Percentiles rank a stretch among this genome's conserved stretches.
Evolutionary conservation across 2,113 vertebrate species (phyloP).

Genomic region (Columbina picui): DNA sequence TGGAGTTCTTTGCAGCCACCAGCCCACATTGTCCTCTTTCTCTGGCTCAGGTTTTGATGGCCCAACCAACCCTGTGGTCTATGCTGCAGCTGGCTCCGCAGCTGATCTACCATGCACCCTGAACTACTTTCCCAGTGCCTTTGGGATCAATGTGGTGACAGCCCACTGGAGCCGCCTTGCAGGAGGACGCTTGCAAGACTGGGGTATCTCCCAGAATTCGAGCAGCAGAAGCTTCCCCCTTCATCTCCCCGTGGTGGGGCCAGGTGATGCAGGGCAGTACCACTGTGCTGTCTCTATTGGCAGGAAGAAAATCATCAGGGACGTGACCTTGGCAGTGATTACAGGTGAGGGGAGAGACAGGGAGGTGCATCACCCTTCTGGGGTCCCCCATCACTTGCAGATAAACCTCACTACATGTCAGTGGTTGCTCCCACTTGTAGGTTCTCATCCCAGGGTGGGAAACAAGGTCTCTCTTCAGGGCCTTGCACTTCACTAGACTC

Average conservation of each 20-base stretch:
- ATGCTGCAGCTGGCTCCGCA: constrained; percentile 68
- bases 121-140: not conserved
- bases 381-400: not conserved
- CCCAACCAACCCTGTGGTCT: constrained; percentile 47
- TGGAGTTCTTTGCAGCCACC: not conserved
- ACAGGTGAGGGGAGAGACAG: constrained; percentile 69
- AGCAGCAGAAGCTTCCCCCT: constrained; percentile 61
- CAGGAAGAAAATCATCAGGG: constrained; percentile 38
- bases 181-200: not conserved
- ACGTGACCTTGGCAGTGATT: constrained; percentile 66
- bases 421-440: not conserved
- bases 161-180: constrained; percentile 59
- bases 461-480: not conserved
- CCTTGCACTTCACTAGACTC: not conserved
- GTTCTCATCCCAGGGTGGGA: accelerated
- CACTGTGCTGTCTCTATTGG: constrained; percentile 54
- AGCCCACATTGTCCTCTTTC: not conserved
- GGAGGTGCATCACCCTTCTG: not conserved
- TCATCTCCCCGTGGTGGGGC: constrained; percentile 51
- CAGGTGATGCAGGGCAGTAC: constrained; percentile 67
- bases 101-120: constrained; percentile 65
- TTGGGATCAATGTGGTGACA: not conserved
- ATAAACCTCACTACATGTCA: not conserved
- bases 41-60: constrained; percentile 69
- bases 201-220: not conserved